phyloP scores from a whole-genome alignment of 1,140 invertebrate genomes.

The Dendroctonus ponderosae region DNA sequence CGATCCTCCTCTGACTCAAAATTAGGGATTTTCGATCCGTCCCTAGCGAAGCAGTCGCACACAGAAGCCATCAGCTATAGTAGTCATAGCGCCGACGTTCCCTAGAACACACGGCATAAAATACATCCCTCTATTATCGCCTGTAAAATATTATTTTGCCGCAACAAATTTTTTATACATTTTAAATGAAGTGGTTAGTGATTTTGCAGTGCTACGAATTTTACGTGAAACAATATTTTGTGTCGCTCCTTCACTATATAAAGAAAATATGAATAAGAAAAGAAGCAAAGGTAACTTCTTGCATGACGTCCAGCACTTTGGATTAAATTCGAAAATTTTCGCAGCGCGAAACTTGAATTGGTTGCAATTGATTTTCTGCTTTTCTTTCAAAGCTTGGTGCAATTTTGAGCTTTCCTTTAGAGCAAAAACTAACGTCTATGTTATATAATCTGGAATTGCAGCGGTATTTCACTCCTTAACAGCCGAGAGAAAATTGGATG shows the following conservation, averaged over 20 bases:
- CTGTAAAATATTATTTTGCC: constrained; percentile 17
- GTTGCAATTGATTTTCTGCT: too few species aligned
- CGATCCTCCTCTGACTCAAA: constrained; percentile 26
- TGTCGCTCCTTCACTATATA: constrained; percentile 14
- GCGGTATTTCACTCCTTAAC: too few species aligned
- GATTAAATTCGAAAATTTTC: background rate
- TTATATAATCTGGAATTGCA: too few species aligned
- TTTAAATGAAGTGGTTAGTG: constrained; percentile 29
- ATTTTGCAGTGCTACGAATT: constrained; percentile 18
- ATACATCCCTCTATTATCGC: constrained; percentile 7
- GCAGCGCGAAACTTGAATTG: too few species aligned
- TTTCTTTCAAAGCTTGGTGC: too few species aligned
- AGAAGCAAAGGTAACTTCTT: constrained; percentile 27
- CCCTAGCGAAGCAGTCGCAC: constrained; percentile 26
- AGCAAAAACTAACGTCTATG: too few species aligned
- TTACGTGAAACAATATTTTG: constrained; percentile 15
- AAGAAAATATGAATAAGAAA: constrained; percentile 32
- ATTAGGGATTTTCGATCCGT: constrained; percentile 32
- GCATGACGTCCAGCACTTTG: constrained; percentile 1
- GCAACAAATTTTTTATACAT: constrained; percentile 14
- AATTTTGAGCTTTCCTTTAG: too few species aligned
- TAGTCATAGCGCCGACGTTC: constrained; percentile 30
- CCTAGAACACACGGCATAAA: constrained; percentile 24
- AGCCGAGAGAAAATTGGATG: too few species aligned
- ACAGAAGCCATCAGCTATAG: constrained; percentile 27